Conservation (phyloP, 2,888 invertebrate genomes). For the Acanthoscelides obtectus region DNA sequence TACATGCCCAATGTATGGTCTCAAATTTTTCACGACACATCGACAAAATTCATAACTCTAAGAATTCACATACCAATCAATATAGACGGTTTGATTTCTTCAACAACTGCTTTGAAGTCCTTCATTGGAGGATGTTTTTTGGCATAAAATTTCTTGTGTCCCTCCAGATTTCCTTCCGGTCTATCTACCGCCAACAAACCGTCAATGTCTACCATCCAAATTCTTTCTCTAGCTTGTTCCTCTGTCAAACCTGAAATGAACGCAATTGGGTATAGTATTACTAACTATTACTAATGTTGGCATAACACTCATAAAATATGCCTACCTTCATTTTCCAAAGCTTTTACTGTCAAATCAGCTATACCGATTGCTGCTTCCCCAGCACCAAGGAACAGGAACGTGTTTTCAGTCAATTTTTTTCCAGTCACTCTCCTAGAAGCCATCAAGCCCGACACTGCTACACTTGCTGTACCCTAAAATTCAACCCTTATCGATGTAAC, state of each 20-base stretch:
- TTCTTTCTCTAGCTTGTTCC: conserved; percentile 77
- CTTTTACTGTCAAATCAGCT: conserved; percentile 82
- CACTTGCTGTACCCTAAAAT: conserved; percentile 76
- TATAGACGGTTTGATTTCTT: conserved; percentile 79
- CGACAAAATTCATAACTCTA: background rate
- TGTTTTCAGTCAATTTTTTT: conserved; percentile 79
- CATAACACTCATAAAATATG: background rate
- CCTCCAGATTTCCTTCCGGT: conserved; percentile 60
- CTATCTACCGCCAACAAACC: conserved; percentile 77
- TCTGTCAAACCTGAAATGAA: conserved; percentile 39
- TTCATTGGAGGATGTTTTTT: conserved; percentile 76
- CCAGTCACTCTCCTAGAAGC: conserved; percentile 70
- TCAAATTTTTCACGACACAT: too few relatives aligned
- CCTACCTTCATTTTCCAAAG: conserved; percentile 52
- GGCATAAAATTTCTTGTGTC: conserved; percentile 68
- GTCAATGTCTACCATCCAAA: conserved; percentile 94
- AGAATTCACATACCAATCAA: conserved; percentile 67
- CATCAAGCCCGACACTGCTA: conserved; percentile 89
- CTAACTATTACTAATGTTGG: background rate
- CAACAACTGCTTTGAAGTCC: conserved; percentile 73
- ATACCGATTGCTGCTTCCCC: conserved; percentile 54
- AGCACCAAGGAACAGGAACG: conserved; percentile 86
- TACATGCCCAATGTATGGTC: too few relatives aligned
- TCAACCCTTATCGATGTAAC: conserved; percentile 1
- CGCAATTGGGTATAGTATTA: background rate